phyloP scores from a whole-genome alignment of 2,797 vertebrate species.

The Linurgus olivaceus region DNA sequence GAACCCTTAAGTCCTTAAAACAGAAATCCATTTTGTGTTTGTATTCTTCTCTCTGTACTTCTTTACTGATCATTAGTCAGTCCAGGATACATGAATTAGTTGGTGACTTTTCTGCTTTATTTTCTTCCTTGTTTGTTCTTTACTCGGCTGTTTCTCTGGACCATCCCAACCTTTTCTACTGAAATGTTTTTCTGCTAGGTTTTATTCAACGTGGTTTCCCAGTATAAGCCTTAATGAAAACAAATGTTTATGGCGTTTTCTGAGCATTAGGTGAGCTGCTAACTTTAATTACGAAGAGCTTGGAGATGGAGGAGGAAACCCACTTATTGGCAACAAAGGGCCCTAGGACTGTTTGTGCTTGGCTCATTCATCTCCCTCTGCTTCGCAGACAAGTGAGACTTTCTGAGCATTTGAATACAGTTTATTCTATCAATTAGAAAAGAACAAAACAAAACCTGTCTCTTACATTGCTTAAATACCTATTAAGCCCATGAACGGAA shows the following conservation, averaged over 20 bases:
- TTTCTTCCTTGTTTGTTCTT: neutral
- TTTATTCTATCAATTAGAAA: slow-evolving; percentile 64
- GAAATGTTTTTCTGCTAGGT: slow-evolving; percentile 19
- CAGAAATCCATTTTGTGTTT: neutral
- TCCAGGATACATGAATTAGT: neutral
- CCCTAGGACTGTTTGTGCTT: slow-evolving; percentile 16
- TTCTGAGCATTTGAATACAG: slow-evolving; percentile 52
- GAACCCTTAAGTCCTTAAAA: neutral
- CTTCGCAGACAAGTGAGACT: neutral
- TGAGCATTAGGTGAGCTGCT: slow-evolving; percentile 41
- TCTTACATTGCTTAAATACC: slow-evolving; percentile 56
- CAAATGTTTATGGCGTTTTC: slow-evolving; percentile 2
- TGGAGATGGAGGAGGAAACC: slow-evolving; percentile 19
- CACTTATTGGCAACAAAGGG: slow-evolving; percentile 11
- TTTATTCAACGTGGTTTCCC: neutral
- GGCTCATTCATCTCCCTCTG: neutral
- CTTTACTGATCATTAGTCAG: neutral
- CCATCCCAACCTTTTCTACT: neutral
- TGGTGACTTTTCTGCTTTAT: slow-evolving; percentile 6
- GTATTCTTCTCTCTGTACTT: neutral
- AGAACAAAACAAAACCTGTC: slow-evolving; percentile 55
- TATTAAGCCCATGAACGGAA: slow-evolving; percentile 32
- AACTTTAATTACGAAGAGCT: neutral
- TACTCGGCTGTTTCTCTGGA: neutral
- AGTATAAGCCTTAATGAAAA: slow-evolving; percentile 50